Conservation (phyloP, 2,113 vertebrate genomes). For the Falco punctatus region DNA sequence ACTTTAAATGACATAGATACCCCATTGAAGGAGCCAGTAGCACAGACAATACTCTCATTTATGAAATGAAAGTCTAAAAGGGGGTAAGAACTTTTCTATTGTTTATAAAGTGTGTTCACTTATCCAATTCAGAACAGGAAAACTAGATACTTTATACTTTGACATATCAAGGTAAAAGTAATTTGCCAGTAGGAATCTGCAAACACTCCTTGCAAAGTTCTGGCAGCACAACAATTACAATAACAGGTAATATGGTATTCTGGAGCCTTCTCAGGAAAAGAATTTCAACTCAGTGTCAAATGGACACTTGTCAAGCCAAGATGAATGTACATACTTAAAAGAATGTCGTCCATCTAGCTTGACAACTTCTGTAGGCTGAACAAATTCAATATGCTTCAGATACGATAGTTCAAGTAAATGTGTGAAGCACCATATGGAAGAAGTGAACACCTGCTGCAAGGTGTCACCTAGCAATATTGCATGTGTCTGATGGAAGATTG, state of each 20-base stretch:
- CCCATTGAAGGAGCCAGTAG: neutral
- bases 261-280: conserved; percentile 14
- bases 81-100: neutral
- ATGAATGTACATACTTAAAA: conserved; percentile 53
- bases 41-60: neutral
- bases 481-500: conserved; percentile 58
- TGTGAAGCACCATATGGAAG: conserved; percentile 67
- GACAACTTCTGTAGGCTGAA: conserved; percentile 56
- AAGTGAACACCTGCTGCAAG: conserved; percentile 71
- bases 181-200: neutral
- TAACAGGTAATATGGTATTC: neutral
- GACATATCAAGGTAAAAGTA: neutral
- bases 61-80: neutral
- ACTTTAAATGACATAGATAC: neutral
- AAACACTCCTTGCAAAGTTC: neutral
- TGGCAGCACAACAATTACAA: neutral
- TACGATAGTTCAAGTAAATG: conserved; percentile 69
- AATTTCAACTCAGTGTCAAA: conserved; percentile 48
- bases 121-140: neutral
- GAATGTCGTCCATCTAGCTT: conserved; percentile 40
- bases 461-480: conserved; percentile 69
- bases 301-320: conserved; percentile 64
- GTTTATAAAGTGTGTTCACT: neutral
- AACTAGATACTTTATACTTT: neutral
- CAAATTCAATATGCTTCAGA: conserved; percentile 64